phyloP scores from a whole-genome alignment of 2,113 vertebrate species.

The Butorides virescens region DNA sequence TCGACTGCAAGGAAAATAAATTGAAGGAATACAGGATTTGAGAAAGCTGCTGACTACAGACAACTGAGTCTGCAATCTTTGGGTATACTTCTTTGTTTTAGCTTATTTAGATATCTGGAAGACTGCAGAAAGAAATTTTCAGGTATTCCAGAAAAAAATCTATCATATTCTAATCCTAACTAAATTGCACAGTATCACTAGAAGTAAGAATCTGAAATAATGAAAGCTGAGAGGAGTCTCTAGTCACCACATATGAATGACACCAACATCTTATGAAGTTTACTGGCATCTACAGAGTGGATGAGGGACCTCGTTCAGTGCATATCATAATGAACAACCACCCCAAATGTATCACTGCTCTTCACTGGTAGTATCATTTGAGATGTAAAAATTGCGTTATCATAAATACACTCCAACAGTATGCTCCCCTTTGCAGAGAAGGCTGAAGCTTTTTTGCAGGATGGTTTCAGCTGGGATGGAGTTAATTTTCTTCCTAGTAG shows the following conservation, averaged over 20 bases:
- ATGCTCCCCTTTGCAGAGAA: neutral
- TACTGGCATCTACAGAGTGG: neutral
- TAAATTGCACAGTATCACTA: neutral
- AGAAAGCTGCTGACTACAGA: slow-evolving; percentile 52
- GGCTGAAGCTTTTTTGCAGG: neutral
- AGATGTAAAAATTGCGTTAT: neutral
- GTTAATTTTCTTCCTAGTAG: too few relatives aligned
- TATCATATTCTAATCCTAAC: neutral
- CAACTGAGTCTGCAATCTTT: slow-evolving; percentile 3
- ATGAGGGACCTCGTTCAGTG: neutral
- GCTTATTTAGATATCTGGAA: neutral
- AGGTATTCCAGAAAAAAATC: neutral
- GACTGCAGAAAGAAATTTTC: neutral
- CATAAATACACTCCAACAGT: neutral
- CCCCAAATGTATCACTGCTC: neutral
- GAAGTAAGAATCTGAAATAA: neutral
- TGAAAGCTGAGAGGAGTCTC: neutral
- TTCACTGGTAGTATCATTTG: neutral
- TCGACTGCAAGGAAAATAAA: slow-evolving; percentile 38
- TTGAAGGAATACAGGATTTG: slow-evolving; percentile 29
- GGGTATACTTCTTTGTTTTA: slow-evolving; percentile 24
- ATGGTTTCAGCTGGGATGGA: neutral
- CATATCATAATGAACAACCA: neutral
- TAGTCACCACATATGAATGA: neutral
- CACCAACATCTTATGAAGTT: neutral